phyloP scores from a whole-genome alignment of 2,888 invertebrate genomes.

The Teinopalpus imperialis region DNA sequence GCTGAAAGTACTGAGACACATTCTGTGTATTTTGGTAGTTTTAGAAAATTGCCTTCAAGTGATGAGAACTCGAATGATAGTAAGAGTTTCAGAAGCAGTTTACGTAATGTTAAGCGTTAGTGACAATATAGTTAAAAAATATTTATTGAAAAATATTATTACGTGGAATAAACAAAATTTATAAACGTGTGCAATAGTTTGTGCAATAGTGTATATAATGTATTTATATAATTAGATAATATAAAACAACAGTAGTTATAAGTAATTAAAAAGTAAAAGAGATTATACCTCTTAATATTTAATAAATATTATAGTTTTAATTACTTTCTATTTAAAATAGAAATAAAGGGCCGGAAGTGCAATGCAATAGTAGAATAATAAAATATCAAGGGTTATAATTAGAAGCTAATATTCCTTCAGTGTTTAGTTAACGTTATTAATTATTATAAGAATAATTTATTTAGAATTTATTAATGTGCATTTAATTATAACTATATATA shows the following conservation, averaged over 20 bases:
- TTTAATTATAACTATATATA: neutral
- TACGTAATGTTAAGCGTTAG: conserved; percentile 30
- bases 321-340: conserved; percentile 23
- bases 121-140: neutral
- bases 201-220: conserved; percentile 50
- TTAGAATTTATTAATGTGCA: neutral
- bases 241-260: neutral
- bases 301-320: conserved; percentile 6
- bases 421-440: too few relatives aligned
- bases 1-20: conserved; percentile 94
- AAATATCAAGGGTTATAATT: conserved; percentile 11
- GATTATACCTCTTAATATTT: conserved; percentile 4
- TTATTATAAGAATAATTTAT: too few relatives aligned
- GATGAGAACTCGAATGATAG: conserved; percentile 43
- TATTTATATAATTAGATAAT: conserved; percentile 1
- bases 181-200: conserved; percentile 45
- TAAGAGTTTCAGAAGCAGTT: conserved; percentile 32
- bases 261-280: too few relatives aligned
- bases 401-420: too few relatives aligned
- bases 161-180: conserved; percentile 19
- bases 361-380: conserved; percentile 68
- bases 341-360: conserved; percentile 72
- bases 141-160: neutral
- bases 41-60: conserved; percentile 71
- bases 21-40: conserved; percentile 91